These are phyloP conservation scores for Hanleya hanleyi DNA, from an alignment of 2,888 invertebrate genomes.

Conservation along the genomic window DNA sequence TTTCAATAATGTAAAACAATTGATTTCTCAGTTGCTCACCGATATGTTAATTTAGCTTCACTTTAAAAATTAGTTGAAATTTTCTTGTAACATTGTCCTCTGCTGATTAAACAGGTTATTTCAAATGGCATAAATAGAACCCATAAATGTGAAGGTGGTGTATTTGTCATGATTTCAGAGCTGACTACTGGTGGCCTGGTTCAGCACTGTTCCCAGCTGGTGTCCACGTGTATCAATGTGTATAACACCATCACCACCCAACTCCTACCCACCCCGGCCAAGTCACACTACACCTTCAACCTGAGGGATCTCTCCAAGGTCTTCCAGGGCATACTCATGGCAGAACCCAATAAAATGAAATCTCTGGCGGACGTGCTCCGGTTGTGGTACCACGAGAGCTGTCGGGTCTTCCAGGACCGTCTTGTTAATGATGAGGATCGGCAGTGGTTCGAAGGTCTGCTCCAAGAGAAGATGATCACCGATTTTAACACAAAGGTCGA, in stretches of 20 bases:
- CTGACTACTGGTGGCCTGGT: conserved; percentile 18
- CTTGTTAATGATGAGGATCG: conserved; percentile 74
- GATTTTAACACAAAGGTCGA: conserved; percentile 77
- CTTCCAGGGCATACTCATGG: conserved; percentile 74
- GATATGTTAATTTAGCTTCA: background rate
- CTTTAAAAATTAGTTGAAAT: background rate
- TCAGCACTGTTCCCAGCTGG: conserved; percentile 55
- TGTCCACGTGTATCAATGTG: conserved; percentile 65
- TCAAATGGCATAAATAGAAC: too few relatives aligned
- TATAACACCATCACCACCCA: conserved; percentile 70
- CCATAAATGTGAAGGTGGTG: too few relatives aligned
- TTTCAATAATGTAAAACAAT: too few relatives aligned
- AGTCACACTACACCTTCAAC: conserved; percentile 74
- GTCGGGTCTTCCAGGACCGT: conserved; percentile 73
- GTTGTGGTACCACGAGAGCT: conserved; percentile 74
- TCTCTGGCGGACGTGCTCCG: conserved; percentile 60
- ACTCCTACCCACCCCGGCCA: conserved; percentile 73
- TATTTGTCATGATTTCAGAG: too few relatives aligned
- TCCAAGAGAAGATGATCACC: conserved; percentile 75
- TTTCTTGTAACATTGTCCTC: background rate
- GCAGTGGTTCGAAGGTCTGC: conserved; percentile 67
- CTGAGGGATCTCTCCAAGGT: conserved; percentile 73
- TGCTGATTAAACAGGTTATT: too few relatives aligned
- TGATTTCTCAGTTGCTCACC: too few relatives aligned
- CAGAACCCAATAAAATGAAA: conserved; percentile 59